Conservation (phyloP, 2,113 vertebrate species). For the Progne subis region DNA sequence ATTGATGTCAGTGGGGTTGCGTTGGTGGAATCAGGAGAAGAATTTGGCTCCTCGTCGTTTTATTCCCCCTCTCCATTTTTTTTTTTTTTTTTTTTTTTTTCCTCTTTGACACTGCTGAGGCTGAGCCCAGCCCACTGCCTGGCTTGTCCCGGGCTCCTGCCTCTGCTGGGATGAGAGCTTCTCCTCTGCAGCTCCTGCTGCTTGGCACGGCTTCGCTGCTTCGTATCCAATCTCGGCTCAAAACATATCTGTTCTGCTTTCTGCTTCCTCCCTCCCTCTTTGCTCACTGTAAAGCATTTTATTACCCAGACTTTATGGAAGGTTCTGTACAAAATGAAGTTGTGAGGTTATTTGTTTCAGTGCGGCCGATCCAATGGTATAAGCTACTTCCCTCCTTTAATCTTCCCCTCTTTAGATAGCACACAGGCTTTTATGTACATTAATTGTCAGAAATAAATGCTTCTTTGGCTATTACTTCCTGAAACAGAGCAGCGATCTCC, state of each 20-base stretch:
- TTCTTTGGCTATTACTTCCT: conserved; percentile 75
- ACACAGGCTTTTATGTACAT: conserved; percentile 73
- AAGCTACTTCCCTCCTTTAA: conserved; percentile 65
- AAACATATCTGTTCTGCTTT: conserved; percentile 69
- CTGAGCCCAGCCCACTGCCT: not conserved
- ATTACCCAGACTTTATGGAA: conserved; percentile 63
- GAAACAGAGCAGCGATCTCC: conserved; percentile 69
- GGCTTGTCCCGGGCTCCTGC: conserved; percentile 17
- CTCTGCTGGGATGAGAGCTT: conserved; percentile 50
- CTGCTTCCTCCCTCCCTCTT: conserved; percentile 56
- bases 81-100: too few species aligned
- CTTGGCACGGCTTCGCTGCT: conserved; percentile 28
- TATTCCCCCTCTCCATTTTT: not conserved
- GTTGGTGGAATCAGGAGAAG: conserved; percentile 62
- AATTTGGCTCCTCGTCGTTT: conserved; percentile 25
- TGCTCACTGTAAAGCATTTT: conserved; percentile 47
- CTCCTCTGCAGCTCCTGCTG: conserved; percentile 61
- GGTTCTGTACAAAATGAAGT: conserved; percentile 50
- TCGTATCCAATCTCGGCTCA: conserved; percentile 53
- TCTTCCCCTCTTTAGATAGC: conserved; percentile 68
- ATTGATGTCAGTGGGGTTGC: conserved; percentile 70
- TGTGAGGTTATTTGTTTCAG: conserved; percentile 63
- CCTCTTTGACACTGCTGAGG: not conserved
- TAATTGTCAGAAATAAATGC: conserved; percentile 74
- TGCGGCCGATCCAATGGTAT: conserved; percentile 39